A percentile compares a stretch with the other conserved stretches of the same genome.
Conservation (phyloP, 2,888 invertebrate species). For the Drosophila phalerata region DNA sequence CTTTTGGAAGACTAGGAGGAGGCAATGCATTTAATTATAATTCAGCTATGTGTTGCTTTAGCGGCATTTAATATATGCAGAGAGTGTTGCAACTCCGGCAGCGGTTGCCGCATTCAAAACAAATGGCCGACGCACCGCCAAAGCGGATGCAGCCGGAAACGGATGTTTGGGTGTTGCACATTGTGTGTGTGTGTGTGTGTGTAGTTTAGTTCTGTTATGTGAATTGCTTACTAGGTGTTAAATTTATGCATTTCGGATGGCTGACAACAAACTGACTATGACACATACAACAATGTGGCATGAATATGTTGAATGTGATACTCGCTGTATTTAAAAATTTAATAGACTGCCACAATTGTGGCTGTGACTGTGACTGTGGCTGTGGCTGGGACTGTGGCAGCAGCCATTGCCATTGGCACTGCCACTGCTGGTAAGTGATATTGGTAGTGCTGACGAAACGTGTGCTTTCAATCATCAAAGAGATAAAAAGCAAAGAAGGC, state of each 20-base stretch:
- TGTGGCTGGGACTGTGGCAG: too few relatives aligned
- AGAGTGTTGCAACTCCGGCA: conserved; percentile 64
- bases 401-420: conserved; percentile 10
- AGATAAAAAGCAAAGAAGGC: conserved; percentile 71
- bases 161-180: conserved; percentile 80
- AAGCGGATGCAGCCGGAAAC: conserved; percentile 76
- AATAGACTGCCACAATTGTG: conserved; percentile 48
- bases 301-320: conserved; percentile 49
- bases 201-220: conserved; percentile 56
- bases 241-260: conserved; percentile 81
- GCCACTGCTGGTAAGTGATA: conserved; percentile 37
- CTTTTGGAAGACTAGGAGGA: conserved; percentile 12
- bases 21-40: conserved; percentile 65
- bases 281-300: conserved; percentile 59
- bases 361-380: conserved; percentile 11
- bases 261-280: conserved; percentile 64
- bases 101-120: conserved; percentile 70
- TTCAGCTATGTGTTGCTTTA: conserved; percentile 52
- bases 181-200: conserved; percentile 45
- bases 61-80: conserved; percentile 76
- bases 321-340: conserved; percentile 63
- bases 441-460: conserved; percentile 60
- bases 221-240: conserved; percentile 77
- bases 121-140: conserved; percentile 67
- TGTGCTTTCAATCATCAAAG: conserved; percentile 80